Base-by-base conservation (phyloP, 1,140 invertebrate genomes). In the Drosophila orena region DNA sequence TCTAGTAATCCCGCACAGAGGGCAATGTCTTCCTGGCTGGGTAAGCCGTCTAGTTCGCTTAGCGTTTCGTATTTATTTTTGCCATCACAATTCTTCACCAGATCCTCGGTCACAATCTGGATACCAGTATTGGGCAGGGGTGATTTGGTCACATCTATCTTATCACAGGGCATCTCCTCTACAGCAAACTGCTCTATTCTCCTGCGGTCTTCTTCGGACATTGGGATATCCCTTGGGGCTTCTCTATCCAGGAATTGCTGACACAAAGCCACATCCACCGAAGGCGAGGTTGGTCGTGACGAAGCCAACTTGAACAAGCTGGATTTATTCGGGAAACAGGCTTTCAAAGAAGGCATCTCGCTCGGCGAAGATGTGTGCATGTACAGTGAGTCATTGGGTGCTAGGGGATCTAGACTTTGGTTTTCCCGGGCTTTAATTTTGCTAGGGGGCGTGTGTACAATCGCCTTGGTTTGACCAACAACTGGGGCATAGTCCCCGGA, bases 271-370 rank as follows among this genome's bases (percentile, higher is more conserved):
- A 81, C 43, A 37, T 86, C 81, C 37, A 64, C 59, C 2, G 72
- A 57, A 1, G 90, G 90, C n/a, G 90, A 88, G 5, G 69, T 76
- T 15, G 90, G 83, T 12, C 83, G 64, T 2, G 88, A 85, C n/a
- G 69, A 58, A 10, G 81, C 78, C 42, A 91, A 20, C 47, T 89
- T 91, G 10, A 91, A 91, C 0, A 91, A 76, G 37, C 80, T 91
- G 12, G 91, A 91, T 37, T 89, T 84, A 56, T 91, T 91, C 14
- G 91, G 84, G 4, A 69, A 37, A 38, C 88, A 91, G 8, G 66
- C 38, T 14, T 78, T 62, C 1, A 91, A 40, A 3, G 66, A 47
- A 0, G 90, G 90, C 62, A 91, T 76, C 35, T 77, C 64, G 7
- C 90, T 77, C 0, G 86, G 90, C 7, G 60, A 59, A 0, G 59